Conservation (phyloP, 2,888 invertebrate genomes). For the Plagodis dolabraria region DNA sequence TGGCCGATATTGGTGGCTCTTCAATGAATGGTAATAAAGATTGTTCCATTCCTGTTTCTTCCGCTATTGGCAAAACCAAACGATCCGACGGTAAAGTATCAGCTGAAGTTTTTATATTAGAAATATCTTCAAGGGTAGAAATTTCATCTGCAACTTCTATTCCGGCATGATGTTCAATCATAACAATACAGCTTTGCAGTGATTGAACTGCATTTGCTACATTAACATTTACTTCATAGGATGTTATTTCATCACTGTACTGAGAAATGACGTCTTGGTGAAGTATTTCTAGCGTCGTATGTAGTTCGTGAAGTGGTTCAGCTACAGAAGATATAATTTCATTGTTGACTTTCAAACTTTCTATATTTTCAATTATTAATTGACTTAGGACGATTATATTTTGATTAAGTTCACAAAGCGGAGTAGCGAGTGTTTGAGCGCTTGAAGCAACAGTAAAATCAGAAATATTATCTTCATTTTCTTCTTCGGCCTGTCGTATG, state of each 20-base stretch:
- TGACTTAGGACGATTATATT: constrained; percentile 66
- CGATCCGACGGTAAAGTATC: constrained; percentile 71
- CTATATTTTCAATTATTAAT: constrained; percentile 63
- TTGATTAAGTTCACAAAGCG: constrained; percentile 66
- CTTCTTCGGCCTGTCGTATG: constrained; percentile 46
- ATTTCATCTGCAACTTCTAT: constrained; percentile 81
- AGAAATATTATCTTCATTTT: constrained; percentile 54
- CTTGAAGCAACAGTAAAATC: constrained; percentile 72
- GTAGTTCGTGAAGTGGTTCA: constrained; percentile 73
- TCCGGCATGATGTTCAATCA: constrained; percentile 75
- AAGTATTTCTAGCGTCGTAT: constrained; percentile 71
- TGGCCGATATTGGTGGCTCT: constrained; percentile 46
- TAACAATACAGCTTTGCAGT: constrained; percentile 72
- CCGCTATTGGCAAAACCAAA: constrained; percentile 59
- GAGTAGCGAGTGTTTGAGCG: constrained; percentile 64
- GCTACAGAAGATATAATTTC: constrained; percentile 69
- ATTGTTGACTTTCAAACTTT: constrained; percentile 55
- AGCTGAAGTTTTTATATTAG: constrained; percentile 83
- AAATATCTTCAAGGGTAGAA: constrained; percentile 84
- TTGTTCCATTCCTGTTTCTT: constrained; percentile 54
- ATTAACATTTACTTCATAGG: constrained; percentile 56
- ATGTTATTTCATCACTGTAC: constrained; percentile 58
- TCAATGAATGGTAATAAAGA: constrained; percentile 43
- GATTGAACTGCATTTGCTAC: constrained; percentile 70
- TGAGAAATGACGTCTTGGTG: constrained; percentile 77